These are phyloP conservation scores for Corvus cornix DNA, from an alignment of 2,113 vertebrate species.

Conservation along the genomic window DNA sequence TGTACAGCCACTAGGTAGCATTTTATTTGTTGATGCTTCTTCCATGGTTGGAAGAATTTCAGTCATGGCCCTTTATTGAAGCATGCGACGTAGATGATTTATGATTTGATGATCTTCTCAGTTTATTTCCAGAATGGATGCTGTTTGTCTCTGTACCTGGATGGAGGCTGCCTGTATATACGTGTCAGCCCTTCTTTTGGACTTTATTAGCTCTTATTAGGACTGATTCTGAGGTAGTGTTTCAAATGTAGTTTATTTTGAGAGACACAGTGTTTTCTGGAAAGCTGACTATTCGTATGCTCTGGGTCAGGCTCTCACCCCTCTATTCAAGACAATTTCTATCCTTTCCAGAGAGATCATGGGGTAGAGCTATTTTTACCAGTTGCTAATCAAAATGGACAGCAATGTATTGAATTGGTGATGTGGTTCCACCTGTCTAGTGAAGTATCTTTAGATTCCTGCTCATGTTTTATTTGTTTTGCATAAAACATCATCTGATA, in stretches of 20 bases:
- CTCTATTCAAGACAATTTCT: background rate
- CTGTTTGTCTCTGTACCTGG: background rate
- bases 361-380: background rate
- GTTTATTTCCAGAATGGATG: background rate
- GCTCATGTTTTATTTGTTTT: background rate
- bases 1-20: background rate
- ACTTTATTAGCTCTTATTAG: background rate
- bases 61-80: background rate
- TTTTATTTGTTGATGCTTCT: background rate
- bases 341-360: background rate
- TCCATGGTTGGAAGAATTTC: background rate
- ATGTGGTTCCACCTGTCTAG: background rate
- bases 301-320: background rate
- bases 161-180: fast-evolving
- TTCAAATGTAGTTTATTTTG: background rate
- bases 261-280: background rate
- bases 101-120: background rate
- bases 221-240: background rate
- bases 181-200: background rate
- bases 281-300: background rate
- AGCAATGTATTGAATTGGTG: background rate
- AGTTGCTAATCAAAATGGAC: background rate
- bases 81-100: background rate
- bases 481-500: background rate
- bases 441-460: background rate